phyloP scores from a whole-genome alignment of 2,113 vertebrate genomes.

The Eulemur rufifrons region DNA sequence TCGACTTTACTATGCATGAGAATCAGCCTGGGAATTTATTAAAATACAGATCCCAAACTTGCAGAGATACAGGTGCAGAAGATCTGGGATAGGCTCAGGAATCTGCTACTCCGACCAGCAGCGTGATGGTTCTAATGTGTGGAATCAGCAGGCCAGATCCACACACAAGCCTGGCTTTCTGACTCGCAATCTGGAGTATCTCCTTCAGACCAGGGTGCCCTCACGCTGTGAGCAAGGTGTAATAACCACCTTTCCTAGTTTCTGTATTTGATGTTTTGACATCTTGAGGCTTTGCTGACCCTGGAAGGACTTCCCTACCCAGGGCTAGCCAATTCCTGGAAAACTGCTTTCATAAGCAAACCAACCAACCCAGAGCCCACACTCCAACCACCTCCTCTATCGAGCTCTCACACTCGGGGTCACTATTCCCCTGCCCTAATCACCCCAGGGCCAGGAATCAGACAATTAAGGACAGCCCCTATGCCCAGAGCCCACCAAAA shows the following conservation, averaged over 20 bases:
- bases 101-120: fast-evolving
- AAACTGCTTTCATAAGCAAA: background rate
- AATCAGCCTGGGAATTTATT: background rate
- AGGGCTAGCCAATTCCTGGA: too few relatives aligned
- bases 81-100: background rate
- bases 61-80: background rate
- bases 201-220: background rate
- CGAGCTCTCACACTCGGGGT: background rate
- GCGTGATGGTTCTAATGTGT: fast-evolving
- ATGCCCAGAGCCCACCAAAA: background rate
- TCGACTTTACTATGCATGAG: background rate
- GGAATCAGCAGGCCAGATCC: too few relatives aligned
- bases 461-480: background rate
- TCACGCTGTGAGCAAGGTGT: background rate
- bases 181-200: background rate
- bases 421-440: background rate
- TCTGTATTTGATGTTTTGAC: background rate
- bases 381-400: background rate
- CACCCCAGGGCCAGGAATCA: background rate
- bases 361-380: background rate
- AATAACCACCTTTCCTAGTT: background rate
- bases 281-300: background rate
- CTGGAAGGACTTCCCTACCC: too few relatives aligned
- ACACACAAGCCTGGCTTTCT: background rate
- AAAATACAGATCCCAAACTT: background rate